Percentiles rank a stretch among this genome's conserved stretches.
phyloP scores from a whole-genome alignment of 2,888 invertebrate genomes.

The Allophyes oxyacanthae region DNA sequence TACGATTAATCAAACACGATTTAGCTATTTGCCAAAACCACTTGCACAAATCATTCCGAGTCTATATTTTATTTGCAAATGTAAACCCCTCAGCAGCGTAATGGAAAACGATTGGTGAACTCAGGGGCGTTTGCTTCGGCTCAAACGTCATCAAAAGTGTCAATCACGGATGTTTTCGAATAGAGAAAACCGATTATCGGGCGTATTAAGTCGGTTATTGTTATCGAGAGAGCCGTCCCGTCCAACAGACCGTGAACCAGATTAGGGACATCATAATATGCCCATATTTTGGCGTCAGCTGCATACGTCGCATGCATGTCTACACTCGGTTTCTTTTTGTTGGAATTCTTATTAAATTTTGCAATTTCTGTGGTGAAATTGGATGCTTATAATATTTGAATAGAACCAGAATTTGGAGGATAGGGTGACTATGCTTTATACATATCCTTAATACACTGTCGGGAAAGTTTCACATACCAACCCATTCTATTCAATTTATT shows the following conservation, averaged over 20 bases:
- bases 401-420: constrained; percentile 19
- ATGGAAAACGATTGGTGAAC: constrained; percentile 69
- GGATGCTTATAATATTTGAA: constrained; percentile 36
- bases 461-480: too few species aligned
- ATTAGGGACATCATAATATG: constrained; percentile 88
- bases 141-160: constrained; percentile 85
- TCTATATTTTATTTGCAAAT: constrained; percentile 58
- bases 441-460: too few species aligned
- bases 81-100: constrained; percentile 56
- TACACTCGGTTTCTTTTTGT: constrained; percentile 64
- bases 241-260: constrained; percentile 84
- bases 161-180: constrained; percentile 88
- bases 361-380: constrained; percentile 47
- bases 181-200: constrained; percentile 88
- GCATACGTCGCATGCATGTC: constrained; percentile 80
- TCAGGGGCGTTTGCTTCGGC: constrained; percentile 73
- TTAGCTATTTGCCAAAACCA: constrained; percentile 49
- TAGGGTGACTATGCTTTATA: neutral
- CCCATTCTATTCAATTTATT: too few species aligned
- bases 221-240: constrained; percentile 84
- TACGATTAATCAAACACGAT: constrained; percentile 46
- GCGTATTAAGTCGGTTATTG: constrained; percentile 88
- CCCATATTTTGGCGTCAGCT: constrained; percentile 87
- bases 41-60: constrained; percentile 50
- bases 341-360: constrained; percentile 66